Percentiles rank a stretch among this genome's conserved stretches.
phyloP scores from a whole-genome alignment of 2,888 invertebrate species.

The Pteria penguin region DNA sequence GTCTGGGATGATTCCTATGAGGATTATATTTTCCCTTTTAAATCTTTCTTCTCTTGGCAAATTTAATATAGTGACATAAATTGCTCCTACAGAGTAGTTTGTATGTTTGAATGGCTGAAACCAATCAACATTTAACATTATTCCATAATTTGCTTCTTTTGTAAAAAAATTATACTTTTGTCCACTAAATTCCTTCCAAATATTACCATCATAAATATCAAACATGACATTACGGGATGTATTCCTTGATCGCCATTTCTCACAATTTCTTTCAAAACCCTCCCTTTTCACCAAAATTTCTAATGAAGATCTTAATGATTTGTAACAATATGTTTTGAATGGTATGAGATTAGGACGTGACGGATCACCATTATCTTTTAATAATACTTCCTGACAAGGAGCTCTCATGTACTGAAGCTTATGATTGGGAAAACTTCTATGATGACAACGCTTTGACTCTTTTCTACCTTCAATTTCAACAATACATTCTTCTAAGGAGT shows the following conservation, averaged over 20 bases:
- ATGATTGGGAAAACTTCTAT: conserved; percentile 7
- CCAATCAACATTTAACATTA: conserved; percentile 40
- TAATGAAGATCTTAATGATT: too few species aligned
- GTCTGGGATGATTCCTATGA: conserved; percentile 24
- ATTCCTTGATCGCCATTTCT: conserved; percentile 6
- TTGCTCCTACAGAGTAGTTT: conserved; percentile 24
- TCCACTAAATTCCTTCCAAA: conserved; percentile 29
- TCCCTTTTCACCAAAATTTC: conserved; percentile 7
- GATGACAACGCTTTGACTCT: conserved; percentile 2
- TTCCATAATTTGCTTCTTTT: conserved; percentile 26
- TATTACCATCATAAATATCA: too few species aligned
- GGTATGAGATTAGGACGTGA: neutral
- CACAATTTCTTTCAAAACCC: conserved; percentile 27
- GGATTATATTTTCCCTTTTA: conserved; percentile 29
- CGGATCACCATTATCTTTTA: neutral
- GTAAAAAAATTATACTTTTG: conserved; percentile 16
- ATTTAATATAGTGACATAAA: conserved; percentile 23
- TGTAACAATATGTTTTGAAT: neutral
- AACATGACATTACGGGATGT: neutral
- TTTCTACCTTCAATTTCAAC: conserved; percentile 1
- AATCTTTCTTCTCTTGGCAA: conserved; percentile 33
- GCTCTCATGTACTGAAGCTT: neutral
- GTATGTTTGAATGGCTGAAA: too few species aligned
- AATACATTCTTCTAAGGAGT: conserved; percentile 10
- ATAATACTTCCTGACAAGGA: conserved; percentile 13